Evolutionary conservation across 2,888 invertebrate species (phyloP).

Genomic region (Galeruca laticollis): DNA sequence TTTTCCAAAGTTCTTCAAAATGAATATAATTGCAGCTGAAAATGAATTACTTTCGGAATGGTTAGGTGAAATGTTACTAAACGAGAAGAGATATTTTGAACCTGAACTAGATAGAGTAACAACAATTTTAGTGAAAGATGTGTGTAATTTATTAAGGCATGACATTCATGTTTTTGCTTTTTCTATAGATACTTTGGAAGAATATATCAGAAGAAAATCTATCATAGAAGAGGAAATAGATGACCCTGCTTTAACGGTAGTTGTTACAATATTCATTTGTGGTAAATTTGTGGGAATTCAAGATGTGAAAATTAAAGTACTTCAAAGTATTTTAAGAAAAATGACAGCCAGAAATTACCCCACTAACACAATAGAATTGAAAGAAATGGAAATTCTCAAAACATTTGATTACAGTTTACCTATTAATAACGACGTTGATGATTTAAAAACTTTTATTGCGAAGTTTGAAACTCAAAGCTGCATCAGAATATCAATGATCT

Average conservation of each 20-base stretch:
- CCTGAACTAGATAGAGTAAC: conserved; percentile 55
- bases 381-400: conserved; percentile 57
- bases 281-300: conserved; percentile 58
- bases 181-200: conserved; percentile 57
- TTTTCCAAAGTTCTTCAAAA: conserved; percentile 5
- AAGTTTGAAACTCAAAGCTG: conserved; percentile 55
- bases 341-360: conserved; percentile 50
- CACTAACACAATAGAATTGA: conserved; percentile 45
- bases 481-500: conserved; percentile 53
- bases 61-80: conserved; percentile 49
- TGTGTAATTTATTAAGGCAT: conserved; percentile 57
- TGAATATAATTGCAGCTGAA: conserved; percentile 45
- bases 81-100: conserved; percentile 52
- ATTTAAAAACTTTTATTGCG: conserved; percentile 59
- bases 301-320: conserved; percentile 53
- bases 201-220: conserved; percentile 54
- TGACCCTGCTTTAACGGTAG: conserved; percentile 54
- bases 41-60: conserved; percentile 50
- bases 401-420: conserved; percentile 56
- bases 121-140: conserved; percentile 54
- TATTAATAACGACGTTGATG: conserved; percentile 56
- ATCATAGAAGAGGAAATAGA: conserved; percentile 47
- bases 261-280: conserved; percentile 55
- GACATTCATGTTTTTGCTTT: conserved; percentile 60
- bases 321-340: conserved; percentile 52